Percentiles rank a stretch among this genome's conserved stretches.
These are phyloP conservation scores for Dolichallabes microphthalmus DNA, from an alignment of 2,113 vertebrate species.

Conservation along the genomic window DNA sequence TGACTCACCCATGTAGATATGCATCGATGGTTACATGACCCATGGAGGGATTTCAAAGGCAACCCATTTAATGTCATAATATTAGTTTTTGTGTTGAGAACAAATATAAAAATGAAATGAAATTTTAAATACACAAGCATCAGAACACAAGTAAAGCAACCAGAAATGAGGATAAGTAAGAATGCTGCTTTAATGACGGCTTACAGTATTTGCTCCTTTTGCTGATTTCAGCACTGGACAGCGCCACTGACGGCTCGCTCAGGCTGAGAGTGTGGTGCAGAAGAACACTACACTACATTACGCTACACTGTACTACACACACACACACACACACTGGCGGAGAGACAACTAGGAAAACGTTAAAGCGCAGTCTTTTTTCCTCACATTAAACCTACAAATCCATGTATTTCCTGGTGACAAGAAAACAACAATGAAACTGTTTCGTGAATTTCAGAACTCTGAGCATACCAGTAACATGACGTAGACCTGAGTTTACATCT, in stretches of 20 bases:
- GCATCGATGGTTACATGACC: not conserved
- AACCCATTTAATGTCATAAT: not conserved
- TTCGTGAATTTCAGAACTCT: not conserved
- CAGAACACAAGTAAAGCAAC: not conserved
- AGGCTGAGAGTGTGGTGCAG: not conserved
- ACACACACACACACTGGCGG: not conserved
- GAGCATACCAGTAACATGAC: not conserved
- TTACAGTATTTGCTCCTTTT: not conserved
- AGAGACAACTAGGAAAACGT: not conserved
- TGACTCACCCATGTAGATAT: not conserved
- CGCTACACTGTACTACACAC: not conserved
- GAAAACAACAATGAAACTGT: not conserved
- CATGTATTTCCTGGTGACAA: not conserved
- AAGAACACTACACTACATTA: too few relatives aligned
- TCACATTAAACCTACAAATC: conserved; percentile 7
- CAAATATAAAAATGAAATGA: not conserved
- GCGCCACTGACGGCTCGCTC: conserved; percentile 12
- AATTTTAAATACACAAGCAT: too few relatives aligned
- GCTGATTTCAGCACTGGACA: conserved; percentile 43
- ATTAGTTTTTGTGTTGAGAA: not conserved
- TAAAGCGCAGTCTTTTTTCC: conserved; percentile 7
- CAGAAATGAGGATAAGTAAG: not conserved
- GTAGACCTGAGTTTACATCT: not conserved
- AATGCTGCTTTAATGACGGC: not conserved
- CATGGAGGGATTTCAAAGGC: not conserved